Evolutionary conservation across 2,113 vertebrate species (phyloP).

Genomic region (Uria lomvia): DNA sequence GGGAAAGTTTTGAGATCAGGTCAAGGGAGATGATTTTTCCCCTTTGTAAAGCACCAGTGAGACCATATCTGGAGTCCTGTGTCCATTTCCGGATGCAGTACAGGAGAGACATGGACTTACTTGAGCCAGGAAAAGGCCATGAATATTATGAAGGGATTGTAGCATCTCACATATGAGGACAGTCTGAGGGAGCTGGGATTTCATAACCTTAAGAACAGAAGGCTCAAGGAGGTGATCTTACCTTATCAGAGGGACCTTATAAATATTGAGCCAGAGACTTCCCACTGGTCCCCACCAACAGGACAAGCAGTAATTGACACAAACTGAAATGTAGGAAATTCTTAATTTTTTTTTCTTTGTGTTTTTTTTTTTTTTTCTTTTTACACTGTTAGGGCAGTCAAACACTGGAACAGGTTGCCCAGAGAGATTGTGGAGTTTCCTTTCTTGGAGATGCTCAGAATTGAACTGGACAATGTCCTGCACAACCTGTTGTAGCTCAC

Average conservation of each 20-base stretch:
- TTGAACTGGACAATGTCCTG: not conserved
- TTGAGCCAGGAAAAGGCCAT: not conserved
- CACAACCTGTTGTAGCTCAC: not conserved
- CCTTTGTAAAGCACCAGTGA: not conserved
- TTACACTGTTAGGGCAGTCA: not conserved
- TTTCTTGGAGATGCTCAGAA: not conserved
- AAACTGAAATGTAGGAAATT: not conserved
- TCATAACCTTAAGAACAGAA: not conserved
- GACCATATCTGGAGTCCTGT: not conserved
- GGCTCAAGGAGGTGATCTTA: not conserved
- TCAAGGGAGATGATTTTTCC: not conserved
- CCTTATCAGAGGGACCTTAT: not conserved
- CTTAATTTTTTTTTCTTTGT: not conserved
- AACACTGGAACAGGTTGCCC: not conserved
- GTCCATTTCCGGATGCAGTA: not conserved
- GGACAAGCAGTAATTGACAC: not conserved
- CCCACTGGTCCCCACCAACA: not conserved
- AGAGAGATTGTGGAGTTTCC: not conserved
- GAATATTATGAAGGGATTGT: not conserved
- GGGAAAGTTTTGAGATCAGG: not conserved
- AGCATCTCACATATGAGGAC: not conserved
- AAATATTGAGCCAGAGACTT: not conserved
- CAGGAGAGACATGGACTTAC: not conserved
- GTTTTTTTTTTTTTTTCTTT: not conserved
- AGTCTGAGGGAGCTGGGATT: not conserved